phyloP scores from a whole-genome alignment of 2,113 vertebrate genomes.

The Emberiza fucata region DNA sequence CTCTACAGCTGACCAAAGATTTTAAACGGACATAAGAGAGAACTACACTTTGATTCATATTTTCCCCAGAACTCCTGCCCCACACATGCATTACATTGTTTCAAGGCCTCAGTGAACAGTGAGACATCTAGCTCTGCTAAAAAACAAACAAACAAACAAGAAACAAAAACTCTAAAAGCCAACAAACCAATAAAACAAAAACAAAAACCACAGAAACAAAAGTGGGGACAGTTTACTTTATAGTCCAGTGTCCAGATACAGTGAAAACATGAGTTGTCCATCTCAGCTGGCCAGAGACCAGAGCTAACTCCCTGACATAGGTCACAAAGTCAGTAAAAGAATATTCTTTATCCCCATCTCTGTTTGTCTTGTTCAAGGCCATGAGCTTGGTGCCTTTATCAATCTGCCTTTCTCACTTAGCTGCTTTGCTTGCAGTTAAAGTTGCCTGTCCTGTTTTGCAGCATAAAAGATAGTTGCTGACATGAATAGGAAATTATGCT shows the following conservation, averaged over 20 bases:
- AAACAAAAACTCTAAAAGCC: background rate
- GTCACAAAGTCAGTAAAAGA: background rate
- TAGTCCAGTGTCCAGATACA: background rate
- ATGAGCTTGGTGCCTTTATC: background rate
- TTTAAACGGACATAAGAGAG: background rate
- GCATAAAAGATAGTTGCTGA: background rate
- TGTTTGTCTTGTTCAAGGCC: slow-evolving; percentile 13
- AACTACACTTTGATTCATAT: fast-evolving
- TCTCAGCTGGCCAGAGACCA: background rate
- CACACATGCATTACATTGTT: background rate
- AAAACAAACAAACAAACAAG: background rate
- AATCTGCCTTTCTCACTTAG: background rate
- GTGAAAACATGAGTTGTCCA: background rate
- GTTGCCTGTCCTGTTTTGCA: background rate
- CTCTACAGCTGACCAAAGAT: background rate
- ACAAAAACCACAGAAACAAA: fast-evolving
- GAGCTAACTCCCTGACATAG: background rate
- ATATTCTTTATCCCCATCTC: background rate
- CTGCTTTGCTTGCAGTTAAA: background rate
- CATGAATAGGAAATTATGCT: background rate
- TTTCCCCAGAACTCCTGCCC: background rate
- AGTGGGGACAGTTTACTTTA: background rate
- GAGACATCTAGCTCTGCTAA: background rate
- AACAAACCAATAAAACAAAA: background rate
- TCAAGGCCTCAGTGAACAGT: background rate